phyloP scores from a whole-genome alignment of 53 echinoderm and acorn worm genomes.

The Mesocentrotus franciscanus region DNA sequence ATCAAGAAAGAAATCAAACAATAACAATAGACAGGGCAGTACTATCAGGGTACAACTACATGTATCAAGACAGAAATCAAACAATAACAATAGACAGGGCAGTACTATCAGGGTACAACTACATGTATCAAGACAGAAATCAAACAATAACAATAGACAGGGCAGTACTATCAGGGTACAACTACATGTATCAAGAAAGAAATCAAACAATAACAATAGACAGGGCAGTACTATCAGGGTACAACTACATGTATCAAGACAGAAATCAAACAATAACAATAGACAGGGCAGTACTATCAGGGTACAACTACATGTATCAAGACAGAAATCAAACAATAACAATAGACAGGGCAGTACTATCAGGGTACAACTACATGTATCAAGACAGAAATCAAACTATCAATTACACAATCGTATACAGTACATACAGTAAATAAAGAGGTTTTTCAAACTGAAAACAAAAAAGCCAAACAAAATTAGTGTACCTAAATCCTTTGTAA shows the following conservation, averaged over 20 bases:
- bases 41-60: slow-evolving; percentile 75
- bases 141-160: too few species aligned
- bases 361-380: slow-evolving; percentile 68
- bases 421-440: neutral
- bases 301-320: slow-evolving; percentile 61
- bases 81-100: too few species aligned
- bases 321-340: neutral
- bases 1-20: neutral
- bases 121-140: neutral
- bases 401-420: neutral
- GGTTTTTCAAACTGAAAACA: neutral
- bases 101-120: slow-evolving; percentile 78
- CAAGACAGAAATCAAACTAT: neutral
- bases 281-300: slow-evolving; percentile 79
- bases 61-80: neutral
- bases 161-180: slow-evolving; percentile 76
- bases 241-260: slow-evolving; percentile 49
- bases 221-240: slow-evolving; percentile 78
- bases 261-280: neutral
- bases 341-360: slow-evolving; percentile 80
- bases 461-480: neutral
- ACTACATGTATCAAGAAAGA: slow-evolving; percentile 44
- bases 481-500: neutral
- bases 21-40: too few species aligned
- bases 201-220: too few species aligned